These are phyloP conservation scores for Marmota monax DNA, from an alignment of 2,113 vertebrate genomes.

Conservation along the genomic window DNA sequence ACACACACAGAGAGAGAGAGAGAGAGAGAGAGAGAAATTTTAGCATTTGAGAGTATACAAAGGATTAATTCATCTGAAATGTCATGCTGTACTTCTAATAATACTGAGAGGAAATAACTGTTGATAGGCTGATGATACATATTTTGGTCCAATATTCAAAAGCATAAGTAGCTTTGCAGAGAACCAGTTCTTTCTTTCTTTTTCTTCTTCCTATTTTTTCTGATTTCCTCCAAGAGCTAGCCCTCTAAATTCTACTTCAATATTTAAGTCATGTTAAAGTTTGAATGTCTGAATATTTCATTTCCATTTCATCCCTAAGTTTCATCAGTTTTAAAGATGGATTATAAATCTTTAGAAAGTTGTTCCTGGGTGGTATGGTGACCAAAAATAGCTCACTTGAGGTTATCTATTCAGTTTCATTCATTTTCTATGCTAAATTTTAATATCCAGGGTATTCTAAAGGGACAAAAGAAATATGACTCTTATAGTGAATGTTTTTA, in stretches of 20 bases:
- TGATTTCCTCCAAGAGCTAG: conserved; percentile 5
- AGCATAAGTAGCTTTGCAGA: not conserved
- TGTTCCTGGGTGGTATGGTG: conserved; percentile 46
- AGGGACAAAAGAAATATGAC: not conserved
- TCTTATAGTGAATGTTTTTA: not conserved
- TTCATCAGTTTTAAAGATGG: conserved; percentile 61
- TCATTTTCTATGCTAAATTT: conserved; percentile 43
- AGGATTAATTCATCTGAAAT: not conserved
- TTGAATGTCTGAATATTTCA: conserved; percentile 58
- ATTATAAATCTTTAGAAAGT: conserved; percentile 63
- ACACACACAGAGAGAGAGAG: not conserved
- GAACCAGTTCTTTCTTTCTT: not conserved
- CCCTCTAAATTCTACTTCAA: not conserved
- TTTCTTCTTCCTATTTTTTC: not conserved
- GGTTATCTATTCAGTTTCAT: conserved; percentile 39
- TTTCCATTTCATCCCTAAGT: conserved; percentile 8
- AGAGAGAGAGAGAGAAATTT: not conserved
- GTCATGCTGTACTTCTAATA: not conserved
- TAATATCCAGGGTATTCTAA: conserved; percentile 25
- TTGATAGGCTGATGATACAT: not conserved
- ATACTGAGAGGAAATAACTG: not conserved
- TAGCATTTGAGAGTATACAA: not conserved
- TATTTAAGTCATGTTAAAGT: conserved; percentile 61
- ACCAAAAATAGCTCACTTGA: conserved; percentile 52
- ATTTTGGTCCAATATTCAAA: conserved; percentile 10